phyloP scores from a whole-genome alignment of 2,888 invertebrate genomes.

The Cephalotes varians region DNA sequence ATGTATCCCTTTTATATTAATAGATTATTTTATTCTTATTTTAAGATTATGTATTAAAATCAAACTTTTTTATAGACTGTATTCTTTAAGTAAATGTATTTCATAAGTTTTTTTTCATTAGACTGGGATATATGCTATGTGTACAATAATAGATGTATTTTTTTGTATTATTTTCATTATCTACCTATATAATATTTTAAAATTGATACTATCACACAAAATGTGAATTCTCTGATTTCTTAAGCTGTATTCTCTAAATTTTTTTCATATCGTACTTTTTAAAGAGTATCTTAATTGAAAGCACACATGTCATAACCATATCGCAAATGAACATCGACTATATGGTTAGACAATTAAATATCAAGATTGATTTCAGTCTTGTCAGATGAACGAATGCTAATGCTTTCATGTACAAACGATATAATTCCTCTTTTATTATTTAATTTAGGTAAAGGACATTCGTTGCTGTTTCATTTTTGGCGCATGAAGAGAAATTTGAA shows the following conservation, averaged over 20 bases:
- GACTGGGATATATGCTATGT: neutral
- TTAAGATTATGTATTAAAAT: slow-evolving; percentile 6
- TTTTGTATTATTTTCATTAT: slow-evolving; percentile 4
- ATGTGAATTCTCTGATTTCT: neutral
- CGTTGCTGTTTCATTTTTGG: neutral
- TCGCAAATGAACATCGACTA: neutral
- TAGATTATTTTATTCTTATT: slow-evolving; percentile 16
- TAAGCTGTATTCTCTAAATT: neutral
- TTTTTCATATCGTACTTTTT: neutral
- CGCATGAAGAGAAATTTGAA: neutral
- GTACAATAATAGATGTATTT: neutral
- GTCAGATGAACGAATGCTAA: neutral
- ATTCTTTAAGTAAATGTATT: slow-evolving; percentile 3
- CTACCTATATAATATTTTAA: neutral
- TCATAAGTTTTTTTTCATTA: neutral
- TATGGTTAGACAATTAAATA: neutral
- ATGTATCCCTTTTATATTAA: neutral
- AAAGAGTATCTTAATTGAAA: neutral
- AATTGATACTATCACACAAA: neutral
- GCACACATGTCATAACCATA: neutral
- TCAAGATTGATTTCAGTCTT: neutral
- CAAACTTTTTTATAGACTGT: slow-evolving; percentile 3
- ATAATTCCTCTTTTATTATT: neutral
- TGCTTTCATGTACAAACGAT: neutral
- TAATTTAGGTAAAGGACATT: neutral